phyloP scores from a whole-genome alignment of 2,888 invertebrate genomes.

The Anticlea derivata region DNA sequence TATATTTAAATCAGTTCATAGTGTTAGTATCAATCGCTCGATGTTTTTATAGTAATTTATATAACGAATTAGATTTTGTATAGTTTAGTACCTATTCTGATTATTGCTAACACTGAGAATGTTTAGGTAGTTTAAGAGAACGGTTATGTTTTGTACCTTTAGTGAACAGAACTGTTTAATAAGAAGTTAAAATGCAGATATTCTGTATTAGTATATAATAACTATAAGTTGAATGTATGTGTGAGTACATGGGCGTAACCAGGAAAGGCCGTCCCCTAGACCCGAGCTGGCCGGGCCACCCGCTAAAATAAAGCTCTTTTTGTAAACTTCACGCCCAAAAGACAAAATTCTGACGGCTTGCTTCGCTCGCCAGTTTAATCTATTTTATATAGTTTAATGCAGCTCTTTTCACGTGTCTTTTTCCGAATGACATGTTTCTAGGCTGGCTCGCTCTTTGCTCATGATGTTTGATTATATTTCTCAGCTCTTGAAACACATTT shows the following conservation, averaged over 20 bases:
- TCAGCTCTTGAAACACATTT: no score
- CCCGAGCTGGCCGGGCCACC: no score
- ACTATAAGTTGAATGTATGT: constrained; percentile 48
- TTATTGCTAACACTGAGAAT: constrained; percentile 53
- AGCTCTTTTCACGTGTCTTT: no score
- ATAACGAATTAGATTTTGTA: constrained; percentile 32
- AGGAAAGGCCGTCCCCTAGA: no score
- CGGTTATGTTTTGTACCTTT: constrained; percentile 67
- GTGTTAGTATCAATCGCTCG: constrained; percentile 55
- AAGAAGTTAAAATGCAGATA: constrained; percentile 28
- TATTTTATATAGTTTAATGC: no score
- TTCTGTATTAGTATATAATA: constrained; percentile 30
- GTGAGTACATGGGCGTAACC: constrained; percentile 29
- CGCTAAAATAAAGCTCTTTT: no score
- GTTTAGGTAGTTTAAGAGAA: constrained; percentile 53
- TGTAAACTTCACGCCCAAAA: no score
- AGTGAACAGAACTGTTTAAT: constrained; percentile 73
- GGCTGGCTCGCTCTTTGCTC: no score
- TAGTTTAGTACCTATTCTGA: constrained; percentile 32
- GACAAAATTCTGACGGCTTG: no score
- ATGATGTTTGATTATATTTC: no score
- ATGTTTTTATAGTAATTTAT: constrained; percentile 39
- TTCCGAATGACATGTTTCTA: no score
- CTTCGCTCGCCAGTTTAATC: no score
- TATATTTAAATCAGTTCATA: constrained; percentile 51